phyloP scores from a whole-genome alignment of 2,888 invertebrate genomes.

The Phortica okadai region DNA sequence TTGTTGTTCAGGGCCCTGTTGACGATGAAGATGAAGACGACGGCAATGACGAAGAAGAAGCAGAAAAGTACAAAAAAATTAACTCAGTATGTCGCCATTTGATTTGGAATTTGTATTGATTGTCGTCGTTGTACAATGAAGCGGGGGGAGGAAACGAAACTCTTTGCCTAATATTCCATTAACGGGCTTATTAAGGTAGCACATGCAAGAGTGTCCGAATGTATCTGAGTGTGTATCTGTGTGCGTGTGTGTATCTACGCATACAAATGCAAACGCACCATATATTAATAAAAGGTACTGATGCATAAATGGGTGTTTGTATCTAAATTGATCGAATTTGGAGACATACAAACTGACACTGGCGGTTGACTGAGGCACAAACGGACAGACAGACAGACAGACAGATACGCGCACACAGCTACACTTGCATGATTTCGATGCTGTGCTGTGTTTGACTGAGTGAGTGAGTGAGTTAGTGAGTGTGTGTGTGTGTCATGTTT shows the following conservation, averaged over 20 bases:
- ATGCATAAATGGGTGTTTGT: conserved; percentile 71
- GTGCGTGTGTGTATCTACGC: conserved; percentile 23
- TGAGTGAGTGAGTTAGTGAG: background rate
- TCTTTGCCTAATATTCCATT: conserved; percentile 71
- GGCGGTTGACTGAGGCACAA: background rate
- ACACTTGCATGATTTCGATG: conserved; percentile 4
- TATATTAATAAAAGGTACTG: conserved; percentile 71
- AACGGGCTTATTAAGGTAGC: conserved; percentile 69
- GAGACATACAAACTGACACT: conserved; percentile 59
- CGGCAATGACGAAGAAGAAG: background rate
- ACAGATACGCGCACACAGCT: background rate
- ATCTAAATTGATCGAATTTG: conserved; percentile 71
- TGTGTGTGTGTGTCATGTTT: background rate
- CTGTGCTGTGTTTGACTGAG: conserved; percentile 32
- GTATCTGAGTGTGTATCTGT: background rate
- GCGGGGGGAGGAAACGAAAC: conserved; percentile 52
- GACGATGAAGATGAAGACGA: background rate
- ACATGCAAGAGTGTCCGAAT: conserved; percentile 37
- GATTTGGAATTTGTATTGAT: conserved; percentile 54
- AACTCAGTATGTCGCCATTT: conserved; percentile 57
- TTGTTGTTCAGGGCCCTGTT: background rate
- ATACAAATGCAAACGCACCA: conserved; percentile 30
- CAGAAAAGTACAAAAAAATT: conserved; percentile 10
- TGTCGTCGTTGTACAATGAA: conserved; percentile 42
- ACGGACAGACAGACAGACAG: background rate